These are phyloP conservation scores for Galeopsomyia nigrocyanea DNA, from an alignment of 2,888 invertebrate species.

Conservation along the genomic window DNA sequence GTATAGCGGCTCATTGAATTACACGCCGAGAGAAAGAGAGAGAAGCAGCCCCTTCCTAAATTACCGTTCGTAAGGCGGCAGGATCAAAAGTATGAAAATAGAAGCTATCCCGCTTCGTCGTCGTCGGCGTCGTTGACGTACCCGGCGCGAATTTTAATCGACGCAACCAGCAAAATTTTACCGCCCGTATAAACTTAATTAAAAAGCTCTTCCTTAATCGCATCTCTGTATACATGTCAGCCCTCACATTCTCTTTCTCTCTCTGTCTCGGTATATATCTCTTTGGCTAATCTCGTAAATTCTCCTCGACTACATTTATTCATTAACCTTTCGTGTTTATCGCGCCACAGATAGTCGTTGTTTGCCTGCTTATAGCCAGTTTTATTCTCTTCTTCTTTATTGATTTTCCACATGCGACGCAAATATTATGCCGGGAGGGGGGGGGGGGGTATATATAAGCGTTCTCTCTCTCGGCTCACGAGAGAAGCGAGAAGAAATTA, in stretches of 20 bases:
- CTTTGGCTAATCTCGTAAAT: neutral
- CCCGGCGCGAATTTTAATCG: conserved; percentile 5
- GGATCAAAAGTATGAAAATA: conserved; percentile 25
- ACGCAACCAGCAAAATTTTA: conserved; percentile 13
- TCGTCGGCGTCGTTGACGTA: neutral
- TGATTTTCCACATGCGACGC: no score
- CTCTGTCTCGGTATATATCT: neutral
- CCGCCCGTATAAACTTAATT: conserved; percentile 22
- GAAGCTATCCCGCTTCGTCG: neutral
- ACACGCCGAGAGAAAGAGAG: conserved; percentile 9
- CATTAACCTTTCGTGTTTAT: neutral
- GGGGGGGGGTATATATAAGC: no score
- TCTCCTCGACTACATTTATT: neutral
- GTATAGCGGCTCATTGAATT: conserved; percentile 41
- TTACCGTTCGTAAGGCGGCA: neutral
- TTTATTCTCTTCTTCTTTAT: no score
- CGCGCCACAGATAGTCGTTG: no score
- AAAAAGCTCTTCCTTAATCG: conserved; percentile 26
- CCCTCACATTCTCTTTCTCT: no score
- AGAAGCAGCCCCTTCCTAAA: neutral
- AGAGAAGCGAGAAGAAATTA: no score
- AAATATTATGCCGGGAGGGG: no score
- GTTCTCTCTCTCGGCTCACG: no score
- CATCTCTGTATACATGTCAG: conserved; percentile 6
- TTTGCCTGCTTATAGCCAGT: no score